Conservation (phyloP, 2,797 vertebrate genomes). For the Ambastaia sidthimunki region DNA sequence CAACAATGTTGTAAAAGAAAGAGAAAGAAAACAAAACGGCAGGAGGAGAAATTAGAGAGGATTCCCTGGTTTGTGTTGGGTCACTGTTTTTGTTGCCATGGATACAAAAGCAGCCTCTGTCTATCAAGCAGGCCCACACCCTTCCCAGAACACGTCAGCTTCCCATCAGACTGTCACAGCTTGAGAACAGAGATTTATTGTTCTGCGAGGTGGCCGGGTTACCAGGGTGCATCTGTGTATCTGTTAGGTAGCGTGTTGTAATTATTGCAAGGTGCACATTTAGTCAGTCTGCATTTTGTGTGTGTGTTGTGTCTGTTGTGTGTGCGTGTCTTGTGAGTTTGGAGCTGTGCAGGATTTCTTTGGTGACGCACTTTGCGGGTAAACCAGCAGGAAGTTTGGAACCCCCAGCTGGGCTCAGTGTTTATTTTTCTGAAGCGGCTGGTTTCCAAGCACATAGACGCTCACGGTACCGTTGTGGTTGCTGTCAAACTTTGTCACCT, state of each 20-base stretch:
- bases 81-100: conserved; percentile 51
- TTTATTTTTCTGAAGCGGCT: conserved; percentile 74
- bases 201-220: conserved; percentile 29
- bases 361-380: conserved; percentile 71
- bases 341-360: conserved; percentile 54
- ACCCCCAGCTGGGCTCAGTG: conserved; percentile 58
- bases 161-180: conserved; percentile 28
- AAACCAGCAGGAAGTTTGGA: conserved; percentile 71
- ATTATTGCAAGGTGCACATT: background rate
- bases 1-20: conserved; percentile 10
- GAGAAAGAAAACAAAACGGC: background rate
- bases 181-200: conserved; percentile 28
- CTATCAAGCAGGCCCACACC: conserved; percentile 24
- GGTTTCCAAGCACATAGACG: conserved; percentile 62
- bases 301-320: background rate
- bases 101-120: conserved; percentile 50
- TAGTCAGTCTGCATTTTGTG: conserved; percentile 27
- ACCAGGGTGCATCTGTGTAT: conserved; percentile 40
- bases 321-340: conserved; percentile 23
- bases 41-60: background rate
- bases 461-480: background rate
- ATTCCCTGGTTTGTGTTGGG: conserved; percentile 49
- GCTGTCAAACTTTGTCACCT: background rate
- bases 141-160: conserved; percentile 31
- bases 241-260: conserved; percentile 12